Percentiles rank a stretch among this genome's conserved stretches.
Evolutionary conservation across 2,888 invertebrate genomes (phyloP).

Genomic region (Agrochola macilenta): DNA sequence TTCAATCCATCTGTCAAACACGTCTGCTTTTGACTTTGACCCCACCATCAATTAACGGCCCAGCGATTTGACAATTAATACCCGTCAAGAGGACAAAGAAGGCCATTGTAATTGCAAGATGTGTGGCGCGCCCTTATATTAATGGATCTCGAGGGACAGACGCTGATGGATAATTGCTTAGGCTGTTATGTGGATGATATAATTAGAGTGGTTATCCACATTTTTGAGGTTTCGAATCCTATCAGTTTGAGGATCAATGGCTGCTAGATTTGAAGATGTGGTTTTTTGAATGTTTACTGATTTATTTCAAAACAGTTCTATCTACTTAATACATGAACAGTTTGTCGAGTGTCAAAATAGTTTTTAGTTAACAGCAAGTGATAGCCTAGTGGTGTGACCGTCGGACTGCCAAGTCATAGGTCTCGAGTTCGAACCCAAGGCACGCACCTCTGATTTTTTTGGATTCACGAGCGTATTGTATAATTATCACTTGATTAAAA

Average conservation of each 20-base stretch:
- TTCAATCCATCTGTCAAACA: constrained; percentile 68
- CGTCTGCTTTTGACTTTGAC: constrained; percentile 70
- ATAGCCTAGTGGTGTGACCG: too few relatives aligned
- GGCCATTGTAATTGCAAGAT: constrained; percentile 77
- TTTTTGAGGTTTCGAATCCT: background rate
- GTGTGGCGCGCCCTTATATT: constrained; percentile 78
- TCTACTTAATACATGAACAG: background rate
- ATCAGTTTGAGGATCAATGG: too few relatives aligned
- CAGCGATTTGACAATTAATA: constrained; percentile 82
- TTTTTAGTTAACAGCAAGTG: background rate
- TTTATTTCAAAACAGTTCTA: too few relatives aligned
- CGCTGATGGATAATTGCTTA: constrained; percentile 68
- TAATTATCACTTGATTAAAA: too few relatives aligned
- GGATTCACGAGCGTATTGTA: too few relatives aligned
- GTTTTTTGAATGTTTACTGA: background rate
- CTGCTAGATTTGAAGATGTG: background rate
- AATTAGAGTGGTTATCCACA: constrained; percentile 25
- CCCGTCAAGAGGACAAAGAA: constrained; percentile 78
- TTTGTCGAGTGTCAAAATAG: background rate
- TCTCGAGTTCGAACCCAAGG: too few relatives aligned
- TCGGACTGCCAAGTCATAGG: too few relatives aligned
- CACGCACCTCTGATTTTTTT: too few relatives aligned
- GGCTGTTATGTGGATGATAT: constrained; percentile 60
- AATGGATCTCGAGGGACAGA: constrained; percentile 77
- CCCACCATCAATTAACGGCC: constrained; percentile 74